Conservation (phyloP, 92 coral and sea anemone species). For the Actinostola sp. region DNA sequence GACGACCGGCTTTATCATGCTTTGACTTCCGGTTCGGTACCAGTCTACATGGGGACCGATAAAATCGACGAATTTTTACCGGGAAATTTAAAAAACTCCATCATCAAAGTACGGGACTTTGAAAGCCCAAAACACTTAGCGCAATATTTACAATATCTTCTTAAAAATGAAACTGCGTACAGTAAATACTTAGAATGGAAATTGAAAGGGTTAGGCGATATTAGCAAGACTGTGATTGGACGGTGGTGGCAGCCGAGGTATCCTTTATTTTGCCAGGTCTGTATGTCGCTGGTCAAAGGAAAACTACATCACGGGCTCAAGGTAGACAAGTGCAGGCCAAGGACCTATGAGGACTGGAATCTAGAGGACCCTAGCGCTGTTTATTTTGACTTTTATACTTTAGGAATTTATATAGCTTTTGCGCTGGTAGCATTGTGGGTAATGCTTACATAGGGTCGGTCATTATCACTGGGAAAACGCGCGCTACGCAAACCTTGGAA, state of each 20-base stretch:
- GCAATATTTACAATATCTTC: constrained; percentile 57
- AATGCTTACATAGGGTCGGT: constrained; percentile 13
- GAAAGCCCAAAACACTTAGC: constrained; percentile 88
- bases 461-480: no score
- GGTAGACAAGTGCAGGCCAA: constrained; percentile 79
- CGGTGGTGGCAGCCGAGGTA: constrained; percentile 95
- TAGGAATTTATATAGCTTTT: constrained; percentile 56
- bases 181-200: constrained; percentile 93
- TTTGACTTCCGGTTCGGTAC: constrained; percentile 90
- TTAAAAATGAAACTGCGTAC: constrained; percentile 84
- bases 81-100: constrained; percentile 81
- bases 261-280: constrained; percentile 95
- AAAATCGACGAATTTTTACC: constrained; percentile 89
- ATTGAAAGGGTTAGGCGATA: constrained; percentile 86
- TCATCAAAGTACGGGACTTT: constrained; percentile 90
- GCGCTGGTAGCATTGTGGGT: constrained; percentile 52
- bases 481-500: no score
- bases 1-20: constrained; percentile 91
- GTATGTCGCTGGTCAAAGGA: constrained; percentile 95
- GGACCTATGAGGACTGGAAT: constrained; percentile 82
- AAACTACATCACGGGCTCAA: constrained; percentile 87
- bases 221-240: constrained; percentile 80
- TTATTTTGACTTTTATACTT: constrained; percentile 49
- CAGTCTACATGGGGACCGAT: constrained; percentile 94
- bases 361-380: constrained; percentile 60